phyloP scores from a whole-genome alignment of 1,140 invertebrate genomes.

The Panonychus citri region DNA sequence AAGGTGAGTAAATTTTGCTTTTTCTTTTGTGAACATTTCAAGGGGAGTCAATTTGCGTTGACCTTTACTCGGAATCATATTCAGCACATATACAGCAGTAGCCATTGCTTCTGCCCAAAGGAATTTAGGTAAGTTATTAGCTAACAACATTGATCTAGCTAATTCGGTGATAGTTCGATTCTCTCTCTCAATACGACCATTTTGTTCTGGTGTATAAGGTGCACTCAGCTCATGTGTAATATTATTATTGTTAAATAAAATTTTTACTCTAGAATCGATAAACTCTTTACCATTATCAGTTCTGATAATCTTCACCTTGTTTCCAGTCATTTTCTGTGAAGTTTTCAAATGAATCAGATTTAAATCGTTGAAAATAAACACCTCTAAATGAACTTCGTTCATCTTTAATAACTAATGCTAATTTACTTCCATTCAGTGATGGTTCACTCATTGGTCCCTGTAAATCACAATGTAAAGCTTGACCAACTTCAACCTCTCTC shows the following conservation, averaged over 20 bases:
- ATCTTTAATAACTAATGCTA: background rate
- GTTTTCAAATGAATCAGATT: background rate
- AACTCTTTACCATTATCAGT: slow-evolving; percentile 5
- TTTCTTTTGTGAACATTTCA: background rate
- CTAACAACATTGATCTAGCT: slow-evolving; percentile 20
- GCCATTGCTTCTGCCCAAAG: slow-evolving; percentile 10
- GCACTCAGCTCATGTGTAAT: slow-evolving; percentile 23
- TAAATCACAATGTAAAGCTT: background rate
- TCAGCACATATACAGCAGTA: slow-evolving; percentile 7
- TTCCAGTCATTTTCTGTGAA: background rate
- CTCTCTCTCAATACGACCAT: slow-evolving; percentile 28
- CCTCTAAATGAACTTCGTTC: background rate
- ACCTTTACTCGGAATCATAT: background rate
- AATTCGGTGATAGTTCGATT: slow-evolving; percentile 23
- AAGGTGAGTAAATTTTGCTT: background rate
- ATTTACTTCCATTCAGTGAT: background rate
- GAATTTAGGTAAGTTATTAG: slow-evolving; percentile 8
- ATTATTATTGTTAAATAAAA: slow-evolving; percentile 4
- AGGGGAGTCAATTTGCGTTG: background rate
- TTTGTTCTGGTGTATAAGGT: slow-evolving; percentile 26
- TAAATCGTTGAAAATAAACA: slow-evolving; percentile 22
- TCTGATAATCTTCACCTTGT: background rate
- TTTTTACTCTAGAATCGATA: slow-evolving; percentile 1
- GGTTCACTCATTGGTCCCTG: background rate
- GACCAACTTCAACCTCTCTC: background rate